phyloP scores from a whole-genome alignment of 2,888 invertebrate genomes.

The Platycheirus albimanus region DNA sequence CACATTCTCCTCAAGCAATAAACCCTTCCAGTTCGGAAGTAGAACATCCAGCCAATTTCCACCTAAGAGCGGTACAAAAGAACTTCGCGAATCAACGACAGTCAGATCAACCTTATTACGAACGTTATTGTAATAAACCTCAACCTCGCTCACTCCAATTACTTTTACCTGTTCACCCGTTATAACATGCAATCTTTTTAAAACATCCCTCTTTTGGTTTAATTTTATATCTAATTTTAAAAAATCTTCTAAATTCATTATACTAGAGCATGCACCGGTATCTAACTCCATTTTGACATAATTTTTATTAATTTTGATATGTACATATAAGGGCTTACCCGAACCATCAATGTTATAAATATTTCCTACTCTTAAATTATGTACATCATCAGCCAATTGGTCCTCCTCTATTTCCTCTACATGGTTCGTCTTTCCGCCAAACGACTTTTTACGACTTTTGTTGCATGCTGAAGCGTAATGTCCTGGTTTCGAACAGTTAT shows the following conservation, averaged over 20 bases:
- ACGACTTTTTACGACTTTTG: neutral
- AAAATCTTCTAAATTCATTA: conserved; percentile 22
- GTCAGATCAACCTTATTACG: neutral
- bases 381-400: neutral
- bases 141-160: conserved; percentile 6
- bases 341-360: conserved; percentile 3
- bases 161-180: conserved; percentile 16
- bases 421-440: conserved; percentile 16
- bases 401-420: neutral
- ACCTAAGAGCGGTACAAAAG: conserved; percentile 24
- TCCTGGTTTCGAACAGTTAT: conserved; percentile 13
- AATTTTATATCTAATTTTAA: neutral
- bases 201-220: neutral
- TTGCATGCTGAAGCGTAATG: conserved; percentile 26
- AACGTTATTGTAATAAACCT: neutral
- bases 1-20: neutral
- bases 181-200: conserved; percentile 25
- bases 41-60: conserved; percentile 14
- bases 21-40: neutral
- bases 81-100: conserved; percentile 5
- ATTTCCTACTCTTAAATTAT: conserved; percentile 24
- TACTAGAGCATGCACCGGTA: conserved; percentile 36
- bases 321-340: conserved; percentile 18
- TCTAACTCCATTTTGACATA: too few species aligned
- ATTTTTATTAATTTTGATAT: too few species aligned